Evolutionary conservation across 92 coral and sea anemone genomes (phyloP), one percentile per base, ranked within the genome.

Genomic region (Virgularia gustaviana): DNA sequence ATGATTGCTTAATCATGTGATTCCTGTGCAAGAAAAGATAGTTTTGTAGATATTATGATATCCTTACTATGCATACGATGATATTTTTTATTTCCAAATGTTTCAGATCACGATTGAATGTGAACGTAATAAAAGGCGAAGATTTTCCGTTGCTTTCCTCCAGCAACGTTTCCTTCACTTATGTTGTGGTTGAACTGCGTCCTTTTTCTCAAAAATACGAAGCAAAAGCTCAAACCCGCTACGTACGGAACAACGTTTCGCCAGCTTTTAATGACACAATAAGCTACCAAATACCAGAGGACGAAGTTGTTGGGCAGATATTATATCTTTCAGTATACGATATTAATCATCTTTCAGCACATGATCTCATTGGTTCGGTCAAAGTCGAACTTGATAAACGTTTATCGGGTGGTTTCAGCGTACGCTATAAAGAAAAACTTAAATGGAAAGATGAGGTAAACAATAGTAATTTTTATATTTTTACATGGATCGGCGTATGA

Each of bases 271-370:
- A 68, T 49, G 75, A 68, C 54, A 49, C 61, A 6, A 68, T 68
- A 6, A 35, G 33, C 33, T 68, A 68, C 35, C 60, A 68, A 49
- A 68, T 68, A 31, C 75, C 41, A 30, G 61, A 24, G 0, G 9
- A 68, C 47, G 75, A 68, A 12, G 20, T 68, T 24, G 29, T 13
- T 45, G 61, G 30, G 18, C 75, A 68, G 11, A 49, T 39, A 3
- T 49, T 68, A 51, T 38, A 20, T 11, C 75, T 68, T 33, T 68
- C 45, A 6, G 61, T 49, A 13, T 68, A 49, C 31, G 75, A 68
- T 47, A 68, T 68, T 9, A 68, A 68, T 27, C 75, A 68, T 68
- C 75, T 68, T 49, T 68, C 75, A 25, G 60, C 75, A 29, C 75
- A 68, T 32, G 75, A 68, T 68, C 61, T 68, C 33, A 68, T 68